A percentile compares a stretch with the other conserved stretches of the same genome.
phyloP scores from a whole-genome alignment of 2,113 vertebrate genomes.

The Sinocyclocheilus rhinocerous region DNA sequence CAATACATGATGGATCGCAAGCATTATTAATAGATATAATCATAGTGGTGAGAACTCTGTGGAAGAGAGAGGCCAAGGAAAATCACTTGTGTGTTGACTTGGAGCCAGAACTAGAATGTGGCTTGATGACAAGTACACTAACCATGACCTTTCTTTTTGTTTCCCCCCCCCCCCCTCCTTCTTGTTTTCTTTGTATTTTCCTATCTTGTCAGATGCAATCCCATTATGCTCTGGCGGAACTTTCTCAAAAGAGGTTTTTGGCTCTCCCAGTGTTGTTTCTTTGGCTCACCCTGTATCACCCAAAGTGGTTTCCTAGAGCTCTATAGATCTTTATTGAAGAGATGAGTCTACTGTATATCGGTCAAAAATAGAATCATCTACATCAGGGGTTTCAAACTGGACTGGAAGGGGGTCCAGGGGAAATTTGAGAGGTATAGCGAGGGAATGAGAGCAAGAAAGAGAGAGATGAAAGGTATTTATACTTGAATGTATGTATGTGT shows the following conservation, averaged over 20 bases:
- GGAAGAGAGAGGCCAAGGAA: not conserved
- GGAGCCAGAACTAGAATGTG: slow-evolving; percentile 24
- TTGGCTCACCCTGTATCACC: not conserved
- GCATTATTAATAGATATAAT: slow-evolving; percentile 28
- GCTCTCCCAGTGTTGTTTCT: not conserved
- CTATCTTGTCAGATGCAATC: slow-evolving; percentile 26
- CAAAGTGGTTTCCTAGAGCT: not conserved
- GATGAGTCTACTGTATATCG: not conserved
- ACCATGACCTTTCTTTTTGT: slow-evolving; percentile 11
- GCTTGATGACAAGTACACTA: slow-evolving; percentile 15
- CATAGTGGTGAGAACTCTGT: not conserved
- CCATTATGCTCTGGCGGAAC: not conserved
- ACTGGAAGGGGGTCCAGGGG: not conserved
- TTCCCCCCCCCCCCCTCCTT: not conserved
- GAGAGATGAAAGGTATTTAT: too few species aligned
- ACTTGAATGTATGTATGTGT: too few species aligned
- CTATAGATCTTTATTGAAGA: not conserved
- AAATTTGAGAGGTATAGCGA: not conserved
- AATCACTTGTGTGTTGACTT: slow-evolving; percentile 4
- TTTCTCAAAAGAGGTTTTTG: slow-evolving; percentile 25
- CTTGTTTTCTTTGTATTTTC: not conserved
- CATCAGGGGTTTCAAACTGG: not conserved
- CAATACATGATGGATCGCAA: slow-evolving; percentile 12
- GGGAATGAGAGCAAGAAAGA: too few species aligned
- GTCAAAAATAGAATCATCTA: not conserved